Evolutionary conservation across 2,113 vertebrate genomes (phyloP).

Genomic region (Hippocampus comes): DNA sequence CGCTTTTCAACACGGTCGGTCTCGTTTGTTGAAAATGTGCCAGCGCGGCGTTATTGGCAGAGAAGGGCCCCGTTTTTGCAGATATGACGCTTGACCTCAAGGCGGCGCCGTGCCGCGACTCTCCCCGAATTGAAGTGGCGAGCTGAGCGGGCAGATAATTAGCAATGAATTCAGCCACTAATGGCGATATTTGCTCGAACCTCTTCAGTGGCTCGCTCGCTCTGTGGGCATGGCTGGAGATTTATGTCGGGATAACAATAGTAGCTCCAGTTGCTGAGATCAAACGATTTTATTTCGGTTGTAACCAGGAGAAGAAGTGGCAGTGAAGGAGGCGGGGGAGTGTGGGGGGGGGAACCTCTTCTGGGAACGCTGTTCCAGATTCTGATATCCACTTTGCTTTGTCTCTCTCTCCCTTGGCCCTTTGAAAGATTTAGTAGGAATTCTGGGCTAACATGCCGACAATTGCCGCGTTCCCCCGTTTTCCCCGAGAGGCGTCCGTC

Average conservation of each 20-base stretch:
- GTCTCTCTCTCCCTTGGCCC: constrained; percentile 59
- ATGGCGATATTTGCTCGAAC: constrained; percentile 47
- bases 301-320: constrained; percentile 53
- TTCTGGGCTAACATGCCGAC: constrained; percentile 40
- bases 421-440: constrained; percentile 68
- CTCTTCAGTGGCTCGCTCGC: constrained; percentile 7
- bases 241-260: constrained; percentile 56
- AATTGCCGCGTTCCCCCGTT: constrained; percentile 1
- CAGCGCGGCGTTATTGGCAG: too few relatives aligned
- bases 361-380: constrained; percentile 67
- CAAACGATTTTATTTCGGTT: constrained; percentile 69
- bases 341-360: constrained; percentile 51
- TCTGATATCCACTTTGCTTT: constrained; percentile 66
- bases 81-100: neutral
- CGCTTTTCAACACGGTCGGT: too few relatives aligned
- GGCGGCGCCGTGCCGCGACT: neutral
- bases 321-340: neutral
- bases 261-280: constrained; percentile 57
- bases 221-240: constrained; percentile 28
- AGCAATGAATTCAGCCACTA: constrained; percentile 23
- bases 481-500: constrained; percentile 33
- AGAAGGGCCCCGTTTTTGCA: neutral
- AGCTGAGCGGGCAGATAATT: constrained; percentile 60
- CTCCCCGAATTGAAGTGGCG: constrained; percentile 56
- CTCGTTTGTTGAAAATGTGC: too few relatives aligned